Percentiles rank a stretch among this genome's conserved stretches.
phyloP scores from a whole-genome alignment of 2,113 vertebrate species.

The Periophthalmus modestus region DNA sequence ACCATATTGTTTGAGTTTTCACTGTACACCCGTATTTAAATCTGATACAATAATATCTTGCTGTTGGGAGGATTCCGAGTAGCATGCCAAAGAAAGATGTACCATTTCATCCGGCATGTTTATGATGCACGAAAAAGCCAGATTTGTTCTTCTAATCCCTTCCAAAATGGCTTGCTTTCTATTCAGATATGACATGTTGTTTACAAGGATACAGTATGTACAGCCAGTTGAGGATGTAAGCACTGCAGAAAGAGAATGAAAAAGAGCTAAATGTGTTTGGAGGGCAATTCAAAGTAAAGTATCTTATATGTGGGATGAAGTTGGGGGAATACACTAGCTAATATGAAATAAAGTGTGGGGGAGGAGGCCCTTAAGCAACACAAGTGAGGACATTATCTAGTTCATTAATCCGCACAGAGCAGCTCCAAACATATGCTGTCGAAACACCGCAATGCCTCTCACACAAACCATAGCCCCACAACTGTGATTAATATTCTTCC shows the following conservation, averaged over 20 bases:
- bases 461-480: slow-evolving; percentile 27
- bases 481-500: slow-evolving; percentile 48
- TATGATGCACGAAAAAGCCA: background rate
- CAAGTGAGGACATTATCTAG: slow-evolving; percentile 39
- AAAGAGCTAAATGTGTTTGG: slow-evolving; percentile 34
- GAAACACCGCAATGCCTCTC: slow-evolving; percentile 13
- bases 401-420: slow-evolving; percentile 52
- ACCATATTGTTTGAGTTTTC: too few species aligned
- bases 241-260: slow-evolving; percentile 33
- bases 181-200: slow-evolving; percentile 12
- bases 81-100: background rate
- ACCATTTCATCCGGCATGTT: background rate
- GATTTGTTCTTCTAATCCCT: slow-evolving; percentile 21
- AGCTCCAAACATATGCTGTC: slow-evolving; percentile 19
- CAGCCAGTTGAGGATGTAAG: slow-evolving; percentile 29
- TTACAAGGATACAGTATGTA: slow-evolving; percentile 19
- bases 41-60: background rate
- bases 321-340: slow-evolving; percentile 40
- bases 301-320: slow-evolving; percentile 54
- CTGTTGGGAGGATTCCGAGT: background rate
- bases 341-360: slow-evolving; percentile 47
- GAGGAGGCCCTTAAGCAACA: slow-evolving; percentile 50
- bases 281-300: slow-evolving; percentile 50
- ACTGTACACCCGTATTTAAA: background rate
- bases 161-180: slow-evolving; percentile 10